These are phyloP conservation scores for Drosophila algonquin DNA, from an alignment of 2,888 invertebrate species.

Conservation along the genomic window DNA sequence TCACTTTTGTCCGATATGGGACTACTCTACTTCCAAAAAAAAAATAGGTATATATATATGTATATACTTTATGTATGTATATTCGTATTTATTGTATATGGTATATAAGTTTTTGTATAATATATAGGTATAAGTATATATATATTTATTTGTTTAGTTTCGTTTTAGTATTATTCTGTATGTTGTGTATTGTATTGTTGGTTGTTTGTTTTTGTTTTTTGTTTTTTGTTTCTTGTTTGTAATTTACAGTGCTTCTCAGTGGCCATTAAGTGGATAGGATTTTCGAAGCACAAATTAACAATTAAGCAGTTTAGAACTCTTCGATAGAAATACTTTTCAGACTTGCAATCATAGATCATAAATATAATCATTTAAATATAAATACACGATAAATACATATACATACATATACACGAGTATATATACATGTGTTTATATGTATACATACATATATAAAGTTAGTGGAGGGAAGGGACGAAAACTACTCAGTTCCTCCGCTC, in stretches of 20 bases:
- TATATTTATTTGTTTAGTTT: constrained; percentile 16
- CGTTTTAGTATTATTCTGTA: constrained; percentile 9
- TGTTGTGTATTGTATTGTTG: constrained; percentile 11
- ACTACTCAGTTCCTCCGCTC: not conserved
- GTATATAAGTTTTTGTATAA: constrained; percentile 8
- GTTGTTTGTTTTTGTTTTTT: constrained; percentile 23
- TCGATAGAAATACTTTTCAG: constrained; percentile 75
- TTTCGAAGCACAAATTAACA: constrained; percentile 49
- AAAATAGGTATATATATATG: constrained; percentile 22
- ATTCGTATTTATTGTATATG: constrained; percentile 9
- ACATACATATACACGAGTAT: not conserved
- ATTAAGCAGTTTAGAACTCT: constrained; percentile 70
- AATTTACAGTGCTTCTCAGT: constrained; percentile 29
- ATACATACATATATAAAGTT: not conserved
- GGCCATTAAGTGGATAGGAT: constrained; percentile 12
- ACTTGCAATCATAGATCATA: constrained; percentile 55
- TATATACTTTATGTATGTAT: constrained; percentile 2
- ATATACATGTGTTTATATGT: not conserved
- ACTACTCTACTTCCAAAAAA: constrained; percentile 22
- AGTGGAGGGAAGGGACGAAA: not conserved
- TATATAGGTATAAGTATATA: constrained; percentile 11
- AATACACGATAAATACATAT: constrained; percentile 13
- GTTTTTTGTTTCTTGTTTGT: constrained; percentile 9
- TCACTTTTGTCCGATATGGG: no score
- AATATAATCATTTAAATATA: constrained; percentile 6